Evolutionary conservation across 2,113 vertebrate genomes (phyloP).

Genomic region (Neotragus moschatus): DNA sequence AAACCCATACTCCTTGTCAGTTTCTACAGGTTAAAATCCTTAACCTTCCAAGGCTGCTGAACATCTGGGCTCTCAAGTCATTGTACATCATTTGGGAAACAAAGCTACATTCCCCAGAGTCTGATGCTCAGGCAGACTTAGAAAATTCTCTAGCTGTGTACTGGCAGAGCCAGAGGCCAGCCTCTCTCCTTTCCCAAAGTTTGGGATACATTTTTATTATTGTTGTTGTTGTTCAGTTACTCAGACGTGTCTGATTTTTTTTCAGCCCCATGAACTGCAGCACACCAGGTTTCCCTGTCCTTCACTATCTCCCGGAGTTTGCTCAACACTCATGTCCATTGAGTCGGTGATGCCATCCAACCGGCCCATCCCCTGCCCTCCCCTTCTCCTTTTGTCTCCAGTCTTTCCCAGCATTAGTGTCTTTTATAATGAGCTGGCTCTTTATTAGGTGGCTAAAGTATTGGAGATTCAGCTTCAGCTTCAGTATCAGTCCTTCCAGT

Average conservation of each 20-base stretch:
- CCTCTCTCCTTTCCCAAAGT: neutral
- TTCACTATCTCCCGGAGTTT: neutral
- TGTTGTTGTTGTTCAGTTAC: neutral
- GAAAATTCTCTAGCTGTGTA: neutral
- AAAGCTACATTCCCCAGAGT: accelerated
- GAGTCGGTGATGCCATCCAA: neutral
- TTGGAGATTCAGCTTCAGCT: neutral
- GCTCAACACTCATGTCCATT: neutral
- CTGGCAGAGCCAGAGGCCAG: no score
- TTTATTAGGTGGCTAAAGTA: neutral
- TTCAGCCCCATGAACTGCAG: neutral
- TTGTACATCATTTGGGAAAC: accelerated
- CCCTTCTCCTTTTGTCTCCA: neutral
- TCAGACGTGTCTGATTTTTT: neutral
- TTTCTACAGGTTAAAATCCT: neutral
- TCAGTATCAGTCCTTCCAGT: neutral
- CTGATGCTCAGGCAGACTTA: neutral
- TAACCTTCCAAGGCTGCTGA: neutral
- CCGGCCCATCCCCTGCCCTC: neutral
- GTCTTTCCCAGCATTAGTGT: neutral
- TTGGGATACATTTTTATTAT: neutral
- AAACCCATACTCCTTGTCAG: accelerated
- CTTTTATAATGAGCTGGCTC: neutral
- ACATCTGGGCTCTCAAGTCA: neutral
- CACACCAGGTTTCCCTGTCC: neutral